phyloP scores from a whole-genome alignment of 2,113 vertebrate genomes.

The Dendropsophus ebraccatus region DNA sequence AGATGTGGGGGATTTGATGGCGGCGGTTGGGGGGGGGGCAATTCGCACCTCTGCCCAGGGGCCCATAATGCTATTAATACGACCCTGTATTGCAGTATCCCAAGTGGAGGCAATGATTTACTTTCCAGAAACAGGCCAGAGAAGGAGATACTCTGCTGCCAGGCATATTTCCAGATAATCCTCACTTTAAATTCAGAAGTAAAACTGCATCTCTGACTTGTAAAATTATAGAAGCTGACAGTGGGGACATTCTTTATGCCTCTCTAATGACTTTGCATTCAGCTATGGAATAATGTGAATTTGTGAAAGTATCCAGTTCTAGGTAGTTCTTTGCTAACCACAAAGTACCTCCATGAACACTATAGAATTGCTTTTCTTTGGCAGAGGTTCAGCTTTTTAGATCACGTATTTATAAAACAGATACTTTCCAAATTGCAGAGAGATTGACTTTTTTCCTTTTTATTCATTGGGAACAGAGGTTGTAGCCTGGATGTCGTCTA shows the following conservation, averaged over 20 bases:
- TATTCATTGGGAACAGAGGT: not conserved
- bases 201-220: not conserved
- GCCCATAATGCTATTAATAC: too few relatives aligned
- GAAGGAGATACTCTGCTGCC: not conserved
- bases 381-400: constrained; percentile 25
- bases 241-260: constrained; percentile 28
- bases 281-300: constrained; percentile 14
- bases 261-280: constrained; percentile 15
- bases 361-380: constrained; percentile 18
- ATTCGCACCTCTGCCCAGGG: too few relatives aligned
- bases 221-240: constrained; percentile 13
- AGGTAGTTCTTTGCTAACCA: constrained; percentile 5
- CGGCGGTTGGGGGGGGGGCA: too few relatives aligned
- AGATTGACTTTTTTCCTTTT: constrained; percentile 12
- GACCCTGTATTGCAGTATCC: not conserved
- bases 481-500: constrained; percentile 12
- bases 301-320: constrained; percentile 27
- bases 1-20: too few relatives aligned
- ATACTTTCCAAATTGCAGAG: constrained; percentile 28
- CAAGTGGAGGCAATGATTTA: not conserved
- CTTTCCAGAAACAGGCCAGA: constrained; percentile 28
- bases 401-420: constrained; percentile 34
- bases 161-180: constrained; percentile 21
- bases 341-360: constrained; percentile 38
- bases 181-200: not conserved